phyloP scores from a whole-genome alignment of 2,888 invertebrate species.

The Meiosimyza decipiens region DNA sequence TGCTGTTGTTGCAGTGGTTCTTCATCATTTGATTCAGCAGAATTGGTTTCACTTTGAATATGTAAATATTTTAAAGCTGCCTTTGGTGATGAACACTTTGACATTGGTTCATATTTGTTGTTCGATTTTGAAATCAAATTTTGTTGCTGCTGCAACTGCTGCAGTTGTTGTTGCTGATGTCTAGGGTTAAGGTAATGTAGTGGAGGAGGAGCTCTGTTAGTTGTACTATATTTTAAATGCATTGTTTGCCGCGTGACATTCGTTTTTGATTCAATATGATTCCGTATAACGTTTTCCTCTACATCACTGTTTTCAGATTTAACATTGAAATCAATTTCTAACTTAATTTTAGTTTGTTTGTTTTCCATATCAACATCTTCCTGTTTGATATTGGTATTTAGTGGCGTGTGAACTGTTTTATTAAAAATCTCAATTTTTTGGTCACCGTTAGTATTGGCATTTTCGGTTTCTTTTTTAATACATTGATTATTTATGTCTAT shows the following conservation, averaged over 20 bases:
- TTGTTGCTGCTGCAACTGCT: not conserved
- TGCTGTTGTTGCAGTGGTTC: not conserved
- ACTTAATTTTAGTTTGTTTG: slow-evolving; percentile 29
- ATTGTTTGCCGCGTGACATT: not conserved
- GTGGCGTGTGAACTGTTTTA: too few species aligned
- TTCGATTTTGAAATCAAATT: not conserved
- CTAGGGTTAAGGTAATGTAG: too few species aligned
- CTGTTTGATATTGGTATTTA: not conserved
- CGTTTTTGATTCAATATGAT: not conserved
- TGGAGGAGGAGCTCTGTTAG: not conserved
- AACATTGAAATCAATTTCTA: not conserved
- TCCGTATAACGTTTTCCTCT: not conserved
- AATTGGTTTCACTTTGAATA: slow-evolving; percentile 20
- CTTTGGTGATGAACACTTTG: not conserved
- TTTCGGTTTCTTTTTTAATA: slow-evolving; percentile 37
- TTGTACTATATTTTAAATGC: slow-evolving; percentile 21
- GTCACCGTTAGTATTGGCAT: slow-evolving; percentile 16
- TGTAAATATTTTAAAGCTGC: slow-evolving; percentile 18
- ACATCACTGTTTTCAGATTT: slow-evolving; percentile 13
- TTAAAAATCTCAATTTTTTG: slow-evolving; percentile 19
- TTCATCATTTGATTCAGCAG: slow-evolving; percentile 6
- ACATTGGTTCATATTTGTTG: not conserved
- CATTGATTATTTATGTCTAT: not conserved
- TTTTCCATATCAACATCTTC: slow-evolving; percentile 1
- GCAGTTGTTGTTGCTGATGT: not conserved